Evolutionary conservation across 2,888 invertebrate species (phyloP).

Genomic region (Seira musarum): DNA sequence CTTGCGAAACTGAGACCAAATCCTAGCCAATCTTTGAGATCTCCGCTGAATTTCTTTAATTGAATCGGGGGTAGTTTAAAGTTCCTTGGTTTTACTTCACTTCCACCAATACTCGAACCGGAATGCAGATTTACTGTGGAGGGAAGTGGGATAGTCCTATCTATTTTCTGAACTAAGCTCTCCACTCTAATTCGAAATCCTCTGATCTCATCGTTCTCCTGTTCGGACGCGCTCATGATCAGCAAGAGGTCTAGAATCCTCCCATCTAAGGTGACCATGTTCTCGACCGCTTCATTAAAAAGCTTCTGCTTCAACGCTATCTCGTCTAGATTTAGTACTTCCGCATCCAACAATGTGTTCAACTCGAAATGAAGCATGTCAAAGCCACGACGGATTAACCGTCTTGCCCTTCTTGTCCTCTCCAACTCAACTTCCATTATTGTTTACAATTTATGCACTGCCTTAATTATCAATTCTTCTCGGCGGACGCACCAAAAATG

Average conservation of each 20-base stretch:
- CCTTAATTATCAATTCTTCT: background rate
- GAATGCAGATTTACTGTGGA: too few relatives aligned
- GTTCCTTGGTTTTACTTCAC: too few relatives aligned
- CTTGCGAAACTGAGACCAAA: conserved; percentile 1
- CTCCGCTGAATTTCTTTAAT: conserved; percentile 16
- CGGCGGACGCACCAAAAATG: conserved; percentile 1
- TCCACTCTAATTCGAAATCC: too few relatives aligned
- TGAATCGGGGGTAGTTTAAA: background rate
- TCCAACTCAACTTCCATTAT: too few relatives aligned
- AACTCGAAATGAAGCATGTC: background rate
- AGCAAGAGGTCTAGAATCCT: background rate
- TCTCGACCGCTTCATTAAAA: background rate
- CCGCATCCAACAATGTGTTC: background rate
- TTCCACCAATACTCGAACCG: too few relatives aligned
- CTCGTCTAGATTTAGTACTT: background rate
- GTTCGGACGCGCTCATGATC: too few relatives aligned
- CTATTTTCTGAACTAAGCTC: too few relatives aligned
- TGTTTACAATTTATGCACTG: too few relatives aligned
- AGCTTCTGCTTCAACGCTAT: background rate
- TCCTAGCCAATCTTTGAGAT: conserved; percentile 9
- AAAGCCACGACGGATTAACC: background rate
- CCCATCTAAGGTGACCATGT: background rate
- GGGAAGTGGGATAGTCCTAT: too few relatives aligned
- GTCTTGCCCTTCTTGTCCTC: background rate
- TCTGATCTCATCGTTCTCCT: too few relatives aligned